phyloP scores from a whole-genome alignment of 1,140 invertebrate species.

The Mesaphorura yosii region DNA sequence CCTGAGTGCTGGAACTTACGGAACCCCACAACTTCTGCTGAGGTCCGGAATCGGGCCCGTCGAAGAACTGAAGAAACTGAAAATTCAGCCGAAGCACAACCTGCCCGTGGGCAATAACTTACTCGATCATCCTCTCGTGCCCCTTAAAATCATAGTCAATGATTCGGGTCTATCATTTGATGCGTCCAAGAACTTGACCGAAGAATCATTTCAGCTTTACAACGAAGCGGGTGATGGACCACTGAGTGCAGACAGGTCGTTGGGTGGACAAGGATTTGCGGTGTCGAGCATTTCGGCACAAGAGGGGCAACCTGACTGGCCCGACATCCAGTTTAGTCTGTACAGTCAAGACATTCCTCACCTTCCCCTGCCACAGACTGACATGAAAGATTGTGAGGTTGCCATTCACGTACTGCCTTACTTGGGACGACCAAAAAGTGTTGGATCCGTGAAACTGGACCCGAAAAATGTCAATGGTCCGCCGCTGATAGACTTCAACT shows the following conservation, averaged over 20 bases:
- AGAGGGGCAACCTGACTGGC: neutral
- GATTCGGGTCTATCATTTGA: neutral
- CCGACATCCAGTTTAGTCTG: constrained; percentile 3
- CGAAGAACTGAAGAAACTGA: neutral
- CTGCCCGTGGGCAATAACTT: constrained; percentile 38
- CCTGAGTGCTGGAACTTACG: constrained; percentile 35
- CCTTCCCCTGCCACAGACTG: neutral
- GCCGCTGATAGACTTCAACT: neutral
- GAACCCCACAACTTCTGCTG: constrained; percentile 39
- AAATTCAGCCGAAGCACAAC: neutral
- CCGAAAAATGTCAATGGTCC: neutral
- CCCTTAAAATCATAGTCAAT: neutral
- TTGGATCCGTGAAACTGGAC: constrained; percentile 34
- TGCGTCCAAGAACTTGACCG: neutral
- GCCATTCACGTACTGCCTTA: constrained; percentile 14
- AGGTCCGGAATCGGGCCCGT: constrained; percentile 35
- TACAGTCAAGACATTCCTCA: neutral
- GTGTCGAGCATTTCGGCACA: neutral
- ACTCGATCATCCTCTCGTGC: constrained; percentile 31
- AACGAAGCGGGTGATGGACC: neutral
- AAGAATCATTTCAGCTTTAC: neutral
- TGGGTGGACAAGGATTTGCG: neutral
- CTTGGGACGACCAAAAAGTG: constrained; percentile 33
- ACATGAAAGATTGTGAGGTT: too few relatives aligned
- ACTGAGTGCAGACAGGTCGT: neutral